Base-by-base conservation (phyloP, 53 echinoderm and acorn worm genomes). In the Mesocentrotus franciscanus region DNA sequence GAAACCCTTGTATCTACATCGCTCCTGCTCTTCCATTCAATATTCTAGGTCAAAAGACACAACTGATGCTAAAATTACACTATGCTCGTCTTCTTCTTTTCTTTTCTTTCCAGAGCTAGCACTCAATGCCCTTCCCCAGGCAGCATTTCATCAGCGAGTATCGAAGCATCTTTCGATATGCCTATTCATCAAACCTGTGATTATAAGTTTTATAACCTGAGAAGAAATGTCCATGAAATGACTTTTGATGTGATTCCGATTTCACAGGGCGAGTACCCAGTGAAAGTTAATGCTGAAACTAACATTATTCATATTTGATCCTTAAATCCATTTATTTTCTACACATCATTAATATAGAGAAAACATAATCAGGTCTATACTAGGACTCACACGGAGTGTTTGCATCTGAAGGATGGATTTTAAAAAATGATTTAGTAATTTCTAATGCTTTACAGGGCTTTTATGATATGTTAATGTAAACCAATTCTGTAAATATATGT, bases 41-140 rank as follows among this genome's bases (percentile, higher is more conserved):
- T 56, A 87, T 87, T 87, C 87, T 87, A 58, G 87, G 87, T 58
- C 87, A 58, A 26, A 57, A 5, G 56, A n/a, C 57, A 58, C 57
- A 87, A 57, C 49, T 87, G 87, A 87, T 87, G 87, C 87, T 87
- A 87, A 87, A 57, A 87, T 87, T 87, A 87, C 87, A 58, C 87
- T n/a, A n/a, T 27, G 11, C 10, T 10, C 57, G 29, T 14, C 57
- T 58, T 57, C 26, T n/a, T 6, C n/a, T 74, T 10, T 74, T n/a
- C 26, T 27, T 29, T 75, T 7, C 66, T 16, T 64, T 64, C 6
- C 64, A 64, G 64, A 64, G 64, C n/a, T n/a, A n/a, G n/a, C 64
- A 15, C 64, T 20, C 16, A 64, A 64, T 14, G 64, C 15, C 17
- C 64, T 64, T 64, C 81, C 39, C 42, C 36, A 36, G 4, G 36